Evolutionary conservation across 1,140 invertebrate species (phyloP), one percentile per base, ranked within the genome.

Genomic region (Lepidurus arcticus): DNA sequence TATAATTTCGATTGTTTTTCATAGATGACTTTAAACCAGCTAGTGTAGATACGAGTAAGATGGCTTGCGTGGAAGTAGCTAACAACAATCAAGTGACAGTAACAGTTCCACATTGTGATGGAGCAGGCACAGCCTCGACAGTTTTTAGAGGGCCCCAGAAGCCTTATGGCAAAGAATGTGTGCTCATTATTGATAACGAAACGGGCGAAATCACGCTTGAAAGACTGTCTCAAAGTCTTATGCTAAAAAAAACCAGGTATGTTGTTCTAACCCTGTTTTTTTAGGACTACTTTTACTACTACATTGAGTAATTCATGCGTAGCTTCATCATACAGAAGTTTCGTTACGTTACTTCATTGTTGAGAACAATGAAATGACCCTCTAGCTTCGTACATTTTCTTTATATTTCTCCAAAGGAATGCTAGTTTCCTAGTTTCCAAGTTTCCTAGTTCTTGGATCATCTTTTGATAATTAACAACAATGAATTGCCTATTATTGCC

Each of bases 11-110:
- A 80, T 45, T 79, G 80, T 74, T 76, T 81, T 80, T 89, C 90
- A 76, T 85, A 96, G 94, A 95, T 93, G 96, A 98, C 87, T 98
- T 98, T 84, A 98, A 98, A 85, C 96, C 96, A 83, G 96, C 96
- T 2, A 97, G 95, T 83, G 94, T 98, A 53, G 96, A 98, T 86
- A 90, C 92, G 16, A 93, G 90, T 79, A 94, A 97, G 87, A 92
- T 93, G 86, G 94, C 95, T 26, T 91, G 88, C 26, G 90, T 98
- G 42, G 94, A 97, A 84, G 92, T 98, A 76, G 93, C 92, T 76
- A 88, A 90, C 78, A 94, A 92, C 83, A 92, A 96, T 86, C 93
- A 94, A 86, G 88, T 89, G 7, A 96, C 94, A 77, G 94, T 98
- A 24, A 95, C 93, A 79, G 93, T 97, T 80, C 95, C 95, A 81